Evolutionary conservation across 2,113 vertebrate genomes (phyloP), one percentile per base, ranked within the genome.

Genomic region (Ibidorhyncha struthersii): DNA sequence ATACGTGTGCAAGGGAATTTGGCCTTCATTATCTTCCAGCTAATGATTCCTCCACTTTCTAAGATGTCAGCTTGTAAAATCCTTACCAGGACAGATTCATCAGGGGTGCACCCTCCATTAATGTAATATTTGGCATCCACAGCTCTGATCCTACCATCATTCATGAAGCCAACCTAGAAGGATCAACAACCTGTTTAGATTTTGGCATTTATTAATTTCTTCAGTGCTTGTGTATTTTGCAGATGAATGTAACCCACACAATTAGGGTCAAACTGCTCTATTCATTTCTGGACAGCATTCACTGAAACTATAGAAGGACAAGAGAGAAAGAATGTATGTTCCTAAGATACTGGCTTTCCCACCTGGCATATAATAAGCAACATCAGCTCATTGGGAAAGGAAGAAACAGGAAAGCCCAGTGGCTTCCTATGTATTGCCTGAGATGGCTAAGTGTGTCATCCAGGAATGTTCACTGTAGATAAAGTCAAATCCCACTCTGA

Each of bases 161-260:
- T 98, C 99, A 98, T 99, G 94, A 99, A 99, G 40, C 99, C 99
- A 91, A 99, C 98, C 99, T 99, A 96, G 55, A 91, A 94, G 38
- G 65, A 96, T 53, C 30, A 85, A 85, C 27, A 89, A 8, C 1
- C n/a, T 78, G 12, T n/a, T 91, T 65, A 95, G 74, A 69, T 67
- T 47, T 66, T 53, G 22, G 21, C 19, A 72, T 61, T 61, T 32
- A 32, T 45, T 81, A 3, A 10, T 85, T 88, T 81, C 50, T 52
- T 36, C 70, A 22, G 7, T 41, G 29, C 17, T 85, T 69, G 29
- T 25, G 8, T 55, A 63, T 85, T 85, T 84, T 79, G 56, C 53
- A 91, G 91, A 82, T 36, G 4, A 82, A 95, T 21, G 27, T 15
- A 94, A 89, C 5, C 21, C 34, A 49, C 16, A 47, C 18, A n/a